Evolutionary conservation across 2,888 invertebrate genomes (phyloP).

Genomic region (Agrochola circellaris): DNA sequence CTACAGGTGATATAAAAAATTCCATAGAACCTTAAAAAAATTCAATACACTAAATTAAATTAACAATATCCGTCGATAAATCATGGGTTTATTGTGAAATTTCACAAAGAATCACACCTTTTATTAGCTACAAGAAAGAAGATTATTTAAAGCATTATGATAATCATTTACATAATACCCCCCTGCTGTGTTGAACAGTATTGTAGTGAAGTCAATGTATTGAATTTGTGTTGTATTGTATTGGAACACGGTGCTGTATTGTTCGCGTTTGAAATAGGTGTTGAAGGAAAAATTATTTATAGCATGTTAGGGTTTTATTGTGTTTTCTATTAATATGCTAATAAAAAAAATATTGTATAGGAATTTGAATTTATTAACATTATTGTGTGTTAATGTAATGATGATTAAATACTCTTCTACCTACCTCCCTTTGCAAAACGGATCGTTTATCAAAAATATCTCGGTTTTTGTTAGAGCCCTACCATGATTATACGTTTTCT

Average conservation of each 20-base stretch:
- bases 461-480: neutral
- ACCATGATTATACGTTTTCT: neutral
- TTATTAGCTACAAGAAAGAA: conserved; percentile 31
- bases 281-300: conserved; percentile 16
- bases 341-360: conserved; percentile 26
- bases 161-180: conserved; percentile 55
- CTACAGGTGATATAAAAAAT: neutral
- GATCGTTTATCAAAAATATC: conserved; percentile 6
- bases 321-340: conserved; percentile 35
- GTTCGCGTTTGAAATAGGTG: conserved; percentile 33
- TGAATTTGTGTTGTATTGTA: conserved; percentile 51
- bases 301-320: conserved; percentile 12
- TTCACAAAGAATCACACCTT: conserved; percentile 59
- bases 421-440: neutral
- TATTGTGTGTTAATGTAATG: conserved; percentile 4
- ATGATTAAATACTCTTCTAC: conserved; percentile 22
- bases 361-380: conserved; percentile 4
- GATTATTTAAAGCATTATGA: conserved; percentile 42
- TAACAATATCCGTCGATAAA: conserved; percentile 58
- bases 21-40: conserved; percentile 14
- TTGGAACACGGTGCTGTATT: conserved; percentile 31
- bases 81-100: conserved; percentile 55
- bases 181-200: conserved; percentile 18
- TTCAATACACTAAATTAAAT: conserved; percentile 40
- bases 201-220: conserved; percentile 51